Conservation (phyloP, 2,797 vertebrate genomes). For the Erithacus rubecula region DNA sequence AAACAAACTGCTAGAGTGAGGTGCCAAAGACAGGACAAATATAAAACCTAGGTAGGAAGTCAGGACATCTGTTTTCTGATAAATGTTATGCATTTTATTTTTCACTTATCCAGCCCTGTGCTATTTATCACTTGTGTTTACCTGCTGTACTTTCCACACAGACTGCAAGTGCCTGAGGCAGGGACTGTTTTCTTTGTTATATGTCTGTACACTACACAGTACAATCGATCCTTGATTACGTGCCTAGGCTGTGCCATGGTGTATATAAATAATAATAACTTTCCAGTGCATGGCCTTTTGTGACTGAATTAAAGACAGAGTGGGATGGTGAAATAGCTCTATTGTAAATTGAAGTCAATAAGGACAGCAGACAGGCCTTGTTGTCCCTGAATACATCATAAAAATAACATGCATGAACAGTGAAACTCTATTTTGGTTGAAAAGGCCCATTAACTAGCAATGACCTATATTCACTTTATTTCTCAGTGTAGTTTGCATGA, state of each 20-base stretch:
- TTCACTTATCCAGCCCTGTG: neutral
- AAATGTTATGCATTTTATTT: conserved; percentile 4
- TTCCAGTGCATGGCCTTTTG: neutral
- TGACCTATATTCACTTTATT: neutral
- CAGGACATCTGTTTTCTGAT: neutral
- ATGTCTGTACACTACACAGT: neutral
- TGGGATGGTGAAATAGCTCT: neutral
- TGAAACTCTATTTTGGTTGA: neutral
- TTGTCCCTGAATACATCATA: neutral
- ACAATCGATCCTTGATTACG: conserved; percentile 7
- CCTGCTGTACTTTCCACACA: neutral
- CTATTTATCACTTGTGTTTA: conserved; percentile 29
- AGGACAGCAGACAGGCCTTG: neutral
- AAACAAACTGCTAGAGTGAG: neutral
- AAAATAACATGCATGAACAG: neutral
- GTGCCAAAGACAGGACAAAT: neutral
- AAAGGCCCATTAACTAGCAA: neutral
- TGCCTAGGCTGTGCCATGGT: neutral
- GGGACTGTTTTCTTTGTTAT: conserved; percentile 31
- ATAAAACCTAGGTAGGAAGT: neutral
- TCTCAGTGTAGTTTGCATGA: neutral
- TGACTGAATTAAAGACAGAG: conserved; percentile 3
- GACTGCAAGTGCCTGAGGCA: conserved; percentile 4
- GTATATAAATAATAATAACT: conserved; percentile 34
- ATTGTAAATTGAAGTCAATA: conserved; percentile 18